Base-by-base conservation (phyloP, 2,797 vertebrate genomes). In the Strix occidentalis region DNA sequence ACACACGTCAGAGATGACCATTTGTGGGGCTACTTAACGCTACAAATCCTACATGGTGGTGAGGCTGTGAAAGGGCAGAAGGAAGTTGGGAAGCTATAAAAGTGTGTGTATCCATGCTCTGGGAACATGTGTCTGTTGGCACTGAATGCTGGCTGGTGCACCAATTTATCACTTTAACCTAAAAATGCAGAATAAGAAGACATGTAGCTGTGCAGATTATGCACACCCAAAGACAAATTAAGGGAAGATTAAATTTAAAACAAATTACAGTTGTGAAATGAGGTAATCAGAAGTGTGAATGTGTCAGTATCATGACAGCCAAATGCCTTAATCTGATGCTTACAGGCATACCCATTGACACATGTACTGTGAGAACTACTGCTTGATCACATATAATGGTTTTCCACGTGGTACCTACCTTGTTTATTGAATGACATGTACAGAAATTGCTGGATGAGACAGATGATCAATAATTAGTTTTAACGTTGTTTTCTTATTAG, bases 21-120 rank as follows among this genome's bases (percentile, higher is more conserved):
- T 26, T 94, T 61, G 57, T 64, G 65, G n/a, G 39, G 16, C 41
- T 89, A 9, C 7, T 48, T 51, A 78, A 57, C 1, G 1, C 56
- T 37, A 54, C 37, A 33, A 23, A 88, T 41, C 19, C 29, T 26
- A 33, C 51, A 35, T 35, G 23, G 21, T 61, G 14, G 3, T 70
- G 17, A 57, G 63, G 16, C 63, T 58, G 56, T 60, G 71, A 86
- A 87, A 87, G 20, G 57, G 5, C 19, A 72, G 61, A 60, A 53
- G 11, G 41, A 46, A 13, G 25, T 72, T 26, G 15, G n/a, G 61
- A 75, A 63, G 23, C 35, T 57, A 61, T 35, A n/a, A 39, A 23
- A 68, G 21, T 2, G 1, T 0, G 0, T 9, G 25, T 65, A 24
- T 33, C 31, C 11, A 3, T 24, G 24, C 35, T 70, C 13, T 79